Evolutionary conservation across 2,888 invertebrate species (phyloP).

Genomic region (Molorchus minor): DNA sequence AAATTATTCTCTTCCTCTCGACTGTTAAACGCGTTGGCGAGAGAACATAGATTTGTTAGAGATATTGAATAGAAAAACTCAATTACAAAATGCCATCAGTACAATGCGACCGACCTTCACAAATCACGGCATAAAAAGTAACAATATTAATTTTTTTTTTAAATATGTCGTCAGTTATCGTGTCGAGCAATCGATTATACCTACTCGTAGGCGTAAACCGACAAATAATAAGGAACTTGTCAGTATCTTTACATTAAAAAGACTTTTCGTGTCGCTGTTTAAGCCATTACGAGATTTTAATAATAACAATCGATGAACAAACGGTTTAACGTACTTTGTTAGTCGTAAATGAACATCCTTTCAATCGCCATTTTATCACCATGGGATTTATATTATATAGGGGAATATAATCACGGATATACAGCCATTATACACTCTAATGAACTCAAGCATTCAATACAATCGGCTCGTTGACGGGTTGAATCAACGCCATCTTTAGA

Average conservation of each 20-base stretch:
- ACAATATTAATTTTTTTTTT: slow-evolving; percentile 28
- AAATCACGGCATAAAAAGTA: slow-evolving; percentile 26
- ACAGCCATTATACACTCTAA: slow-evolving; percentile 38
- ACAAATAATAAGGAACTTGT: slow-evolving; percentile 30
- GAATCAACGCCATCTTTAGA: slow-evolving; percentile 18
- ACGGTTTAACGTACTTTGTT: slow-evolving; percentile 52
- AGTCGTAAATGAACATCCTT: slow-evolving; percentile 48
- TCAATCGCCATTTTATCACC: slow-evolving; percentile 27
- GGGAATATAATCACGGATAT: slow-evolving; percentile 16
- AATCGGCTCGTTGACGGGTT: slow-evolving; percentile 20
- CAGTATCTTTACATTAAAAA: slow-evolving; percentile 21
- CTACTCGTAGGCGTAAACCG: slow-evolving; percentile 29
- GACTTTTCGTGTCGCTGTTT: slow-evolving; percentile 49
- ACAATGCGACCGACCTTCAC: slow-evolving; percentile 34
- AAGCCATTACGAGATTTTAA: slow-evolving; percentile 54
- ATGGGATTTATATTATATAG: slow-evolving; percentile 2
- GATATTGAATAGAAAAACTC: slow-evolving; percentile 38
- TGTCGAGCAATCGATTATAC: slow-evolving; percentile 30
- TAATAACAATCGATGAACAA: slow-evolving; percentile 50
- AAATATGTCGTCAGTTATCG: slow-evolving; percentile 31
- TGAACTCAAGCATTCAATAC: slow-evolving; percentile 38
- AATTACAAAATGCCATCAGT: slow-evolving; percentile 40
- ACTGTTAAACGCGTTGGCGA: slow-evolving; percentile 3
- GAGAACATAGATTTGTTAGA: slow-evolving; percentile 24
- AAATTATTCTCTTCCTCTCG: slow-evolving; percentile 30